phyloP scores from a whole-genome alignment of 2,797 vertebrate species.

The Kryptolebias ocellatus region DNA sequence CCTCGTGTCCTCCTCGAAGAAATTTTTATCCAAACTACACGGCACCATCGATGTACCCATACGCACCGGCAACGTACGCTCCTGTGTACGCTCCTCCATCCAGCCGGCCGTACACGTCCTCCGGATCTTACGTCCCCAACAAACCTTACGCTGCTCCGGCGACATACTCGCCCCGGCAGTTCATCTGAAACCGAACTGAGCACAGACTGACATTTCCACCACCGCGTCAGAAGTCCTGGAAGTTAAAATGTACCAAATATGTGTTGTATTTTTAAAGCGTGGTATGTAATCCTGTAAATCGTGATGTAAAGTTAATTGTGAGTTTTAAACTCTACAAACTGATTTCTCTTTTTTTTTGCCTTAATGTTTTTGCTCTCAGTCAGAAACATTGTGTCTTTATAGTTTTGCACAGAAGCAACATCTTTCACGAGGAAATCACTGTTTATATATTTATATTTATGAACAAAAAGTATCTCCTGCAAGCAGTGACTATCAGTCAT shows the following conservation, averaged over 20 bases:
- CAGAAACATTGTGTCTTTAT: background rate
- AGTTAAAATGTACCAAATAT: conserved; percentile 11
- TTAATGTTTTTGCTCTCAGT: background rate
- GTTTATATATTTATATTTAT: conserved; percentile 39
- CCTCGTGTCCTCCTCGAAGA: conserved; percentile 73
- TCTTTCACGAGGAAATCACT: conserved; percentile 6
- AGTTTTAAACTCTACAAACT: background rate
- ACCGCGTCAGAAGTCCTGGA: background rate
- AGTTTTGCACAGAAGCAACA: background rate
- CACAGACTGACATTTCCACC: conserved; percentile 25
- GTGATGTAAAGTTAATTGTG: background rate
- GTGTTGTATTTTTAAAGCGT: background rate
- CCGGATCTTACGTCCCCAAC: conserved; percentile 58
- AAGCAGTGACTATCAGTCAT: conserved; percentile 22
- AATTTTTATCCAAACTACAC: conserved; percentile 52
- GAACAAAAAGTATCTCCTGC: conserved; percentile 32
- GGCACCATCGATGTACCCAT: conserved; percentile 44
- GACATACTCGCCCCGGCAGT: conserved; percentile 60
- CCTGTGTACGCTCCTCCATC: conserved; percentile 67
- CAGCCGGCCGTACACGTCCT: conserved; percentile 56
- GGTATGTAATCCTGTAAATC: conserved; percentile 3
- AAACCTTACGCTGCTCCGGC: conserved; percentile 66
- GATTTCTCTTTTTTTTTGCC: background rate
- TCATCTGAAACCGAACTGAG: conserved; percentile 47
- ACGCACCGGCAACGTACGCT: conserved; percentile 39